These are phyloP conservation scores for Cetoscarus ocellatus DNA, from an alignment of 2,797 vertebrate species.

Conservation along the genomic window DNA sequence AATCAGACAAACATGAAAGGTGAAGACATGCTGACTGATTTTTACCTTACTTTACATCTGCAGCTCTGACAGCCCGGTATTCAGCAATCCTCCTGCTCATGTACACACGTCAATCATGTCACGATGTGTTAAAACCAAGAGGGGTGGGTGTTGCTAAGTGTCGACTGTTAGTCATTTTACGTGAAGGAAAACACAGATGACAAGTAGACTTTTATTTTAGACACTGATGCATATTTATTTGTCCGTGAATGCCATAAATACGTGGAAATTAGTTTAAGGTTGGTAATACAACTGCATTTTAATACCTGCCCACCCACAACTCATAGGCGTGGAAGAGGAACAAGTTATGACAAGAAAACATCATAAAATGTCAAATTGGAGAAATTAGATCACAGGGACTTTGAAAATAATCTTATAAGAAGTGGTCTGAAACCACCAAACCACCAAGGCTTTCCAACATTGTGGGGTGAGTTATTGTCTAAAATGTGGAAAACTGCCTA, in stretches of 20 bases:
- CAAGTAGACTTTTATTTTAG: conserved; percentile 6
- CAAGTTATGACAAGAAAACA: neutral
- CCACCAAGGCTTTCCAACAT: too few relatives aligned
- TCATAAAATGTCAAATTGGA: neutral
- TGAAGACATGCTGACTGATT: neutral
- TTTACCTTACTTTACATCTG: neutral
- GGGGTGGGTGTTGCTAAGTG: conserved; percentile 7
- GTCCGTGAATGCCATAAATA: neutral
- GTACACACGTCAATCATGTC: conserved; percentile 23
- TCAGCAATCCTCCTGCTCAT: conserved; percentile 12
- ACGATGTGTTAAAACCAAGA: conserved; percentile 20
- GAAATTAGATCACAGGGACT: neutral
- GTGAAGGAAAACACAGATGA: neutral
- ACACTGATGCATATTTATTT: conserved; percentile 11
- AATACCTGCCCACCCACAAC: neutral
- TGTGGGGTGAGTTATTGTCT: too few relatives aligned
- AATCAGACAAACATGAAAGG: conserved; percentile 28
- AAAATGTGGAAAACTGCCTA: too few relatives aligned
- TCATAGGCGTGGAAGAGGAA: neutral
- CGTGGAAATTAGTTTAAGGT: neutral
- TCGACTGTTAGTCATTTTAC: conserved; percentile 34
- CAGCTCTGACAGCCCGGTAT: conserved; percentile 6
- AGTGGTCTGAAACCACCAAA: too few relatives aligned
- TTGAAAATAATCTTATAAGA: neutral
- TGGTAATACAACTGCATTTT: neutral